Percentiles rank a stretch among this genome's conserved stretches.
These are phyloP conservation scores for Macroteleia sp. DNA, from an alignment of 2,888 invertebrate genomes.

Conservation along the genomic window DNA sequence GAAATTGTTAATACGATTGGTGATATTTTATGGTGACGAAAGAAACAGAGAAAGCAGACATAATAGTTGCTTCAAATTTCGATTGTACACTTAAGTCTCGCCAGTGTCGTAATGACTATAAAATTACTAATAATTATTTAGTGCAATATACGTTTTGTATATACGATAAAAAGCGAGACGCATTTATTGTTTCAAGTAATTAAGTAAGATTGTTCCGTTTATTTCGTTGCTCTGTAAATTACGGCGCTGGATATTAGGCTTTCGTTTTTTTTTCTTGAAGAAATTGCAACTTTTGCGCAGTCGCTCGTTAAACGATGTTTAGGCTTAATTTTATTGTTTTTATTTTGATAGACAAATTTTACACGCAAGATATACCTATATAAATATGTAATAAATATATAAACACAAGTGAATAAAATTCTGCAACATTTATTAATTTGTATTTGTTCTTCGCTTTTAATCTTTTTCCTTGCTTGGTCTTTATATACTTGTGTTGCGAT, in stretches of 20 bases:
- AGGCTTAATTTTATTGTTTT: constrained; percentile 79
- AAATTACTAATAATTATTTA: constrained; percentile 32
- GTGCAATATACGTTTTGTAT: constrained; percentile 59
- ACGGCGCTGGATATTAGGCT: constrained; percentile 36
- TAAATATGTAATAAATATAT: constrained; percentile 80
- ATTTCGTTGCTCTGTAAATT: constrained; percentile 38
- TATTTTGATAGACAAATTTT: constrained; percentile 82
- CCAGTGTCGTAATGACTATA: constrained; percentile 36
- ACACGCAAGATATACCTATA: constrained; percentile 79
- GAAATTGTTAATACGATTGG: constrained; percentile 68
- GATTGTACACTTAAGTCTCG: constrained; percentile 39
- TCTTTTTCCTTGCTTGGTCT: too few species aligned
- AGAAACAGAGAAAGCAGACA: background rate
- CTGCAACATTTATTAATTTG: constrained; percentile 73
- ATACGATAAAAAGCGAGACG: constrained; percentile 32
- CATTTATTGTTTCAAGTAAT: constrained; percentile 28
- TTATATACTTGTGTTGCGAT: too few species aligned
- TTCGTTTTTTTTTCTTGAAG: constrained; percentile 25
- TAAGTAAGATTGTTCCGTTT: constrained; percentile 34
- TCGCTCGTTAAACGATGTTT: constrained; percentile 69
- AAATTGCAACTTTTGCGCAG: constrained; percentile 39
- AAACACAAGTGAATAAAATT: constrained; percentile 76
- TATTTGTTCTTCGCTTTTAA: too few species aligned
- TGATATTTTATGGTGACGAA: too few species aligned
- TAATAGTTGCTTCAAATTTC: constrained; percentile 17